Conservation (phyloP, 2,797 vertebrate species). For the Tamandua tetradactyla region DNA sequence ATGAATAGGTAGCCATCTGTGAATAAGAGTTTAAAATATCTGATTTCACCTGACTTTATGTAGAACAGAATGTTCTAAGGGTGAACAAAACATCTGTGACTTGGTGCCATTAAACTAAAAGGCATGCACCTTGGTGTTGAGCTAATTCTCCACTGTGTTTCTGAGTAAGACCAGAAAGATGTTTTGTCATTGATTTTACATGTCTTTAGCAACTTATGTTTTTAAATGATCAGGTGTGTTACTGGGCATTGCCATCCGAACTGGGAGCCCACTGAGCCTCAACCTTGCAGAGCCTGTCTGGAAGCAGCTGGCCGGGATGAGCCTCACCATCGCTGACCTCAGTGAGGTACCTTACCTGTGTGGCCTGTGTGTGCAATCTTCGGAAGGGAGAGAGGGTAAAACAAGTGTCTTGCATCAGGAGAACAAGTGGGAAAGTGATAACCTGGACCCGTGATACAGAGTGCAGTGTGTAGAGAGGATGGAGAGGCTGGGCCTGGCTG, state of each 20-base stretch:
- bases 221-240: conserved; percentile 90
- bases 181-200: background rate
- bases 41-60: no score
- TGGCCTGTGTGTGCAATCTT: background rate
- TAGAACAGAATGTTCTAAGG: background rate
- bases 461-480: background rate
- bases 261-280: conserved; percentile 97
- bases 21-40: background rate
- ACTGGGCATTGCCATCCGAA: conserved; percentile 97
- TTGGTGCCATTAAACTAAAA: background rate
- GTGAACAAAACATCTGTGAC: background rate
- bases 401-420: no score
- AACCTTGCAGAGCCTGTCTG: conserved; percentile 98
- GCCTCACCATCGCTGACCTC: conserved; percentile 98
- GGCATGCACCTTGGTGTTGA: background rate
- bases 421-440: no score
- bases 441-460: no score
- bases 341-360: conserved; percentile 91
- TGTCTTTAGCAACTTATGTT: background rate
- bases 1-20: no score
- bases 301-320: conserved; percentile 99
- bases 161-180: background rate
- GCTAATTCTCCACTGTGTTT: background rate
- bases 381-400: no score
- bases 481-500: no score